Evolutionary conservation across 2,113 vertebrate species (phyloP), one percentile per base, ranked within the genome.

Genomic region (Anoplopoma fimbria): DNA sequence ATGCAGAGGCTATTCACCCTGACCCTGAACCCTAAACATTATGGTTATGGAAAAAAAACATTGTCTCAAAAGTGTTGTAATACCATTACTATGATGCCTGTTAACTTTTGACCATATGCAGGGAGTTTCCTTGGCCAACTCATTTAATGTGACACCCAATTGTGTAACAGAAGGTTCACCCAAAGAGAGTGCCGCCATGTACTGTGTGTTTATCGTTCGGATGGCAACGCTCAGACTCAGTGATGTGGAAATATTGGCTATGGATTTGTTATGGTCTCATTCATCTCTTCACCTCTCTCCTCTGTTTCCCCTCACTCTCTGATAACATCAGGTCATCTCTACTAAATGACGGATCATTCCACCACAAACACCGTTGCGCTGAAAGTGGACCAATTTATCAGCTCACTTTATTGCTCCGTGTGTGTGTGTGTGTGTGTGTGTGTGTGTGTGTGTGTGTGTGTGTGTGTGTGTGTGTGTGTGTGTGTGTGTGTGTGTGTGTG

Each of bases 281-380:
- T 93, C 75, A 81, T 92, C 88, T 90, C 75, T 40, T 88, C 69
- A 51, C 67, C 57, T 83, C 75, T 71, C n/a, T 51, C n/a, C 57
- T 69, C 63, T 60, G 27, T 36, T 82, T 75, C 78, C 63, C 68
- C 67, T 83, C 67, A 51, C 63, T 85, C 27, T 72, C 76, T 93
- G 89, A 93, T 87, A 85, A 69, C 84, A 89, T 87, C 88, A 67
- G 80, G 79, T 85, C 85, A 77, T 88, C 79, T 86, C 81, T 53
- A 29, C 90, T 91, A 94, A 93, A 95, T 94, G 94, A 95, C 93
- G 87, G 93, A 94, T 95, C 85, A 89, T 92, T 91, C 89, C 86
- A 90, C 74, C 82, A 79, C 71, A 87, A 89, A 88, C 78, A 67
- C 77, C 77, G 67, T 57, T 19, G 61, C 19, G 45, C 78, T 74